A percentile compares a stretch with the other conserved stretches of the same genome.
These are phyloP conservation scores for Phalloptychus januarius DNA, from an alignment of 2,797 vertebrate species.

Conservation along the genomic window DNA sequence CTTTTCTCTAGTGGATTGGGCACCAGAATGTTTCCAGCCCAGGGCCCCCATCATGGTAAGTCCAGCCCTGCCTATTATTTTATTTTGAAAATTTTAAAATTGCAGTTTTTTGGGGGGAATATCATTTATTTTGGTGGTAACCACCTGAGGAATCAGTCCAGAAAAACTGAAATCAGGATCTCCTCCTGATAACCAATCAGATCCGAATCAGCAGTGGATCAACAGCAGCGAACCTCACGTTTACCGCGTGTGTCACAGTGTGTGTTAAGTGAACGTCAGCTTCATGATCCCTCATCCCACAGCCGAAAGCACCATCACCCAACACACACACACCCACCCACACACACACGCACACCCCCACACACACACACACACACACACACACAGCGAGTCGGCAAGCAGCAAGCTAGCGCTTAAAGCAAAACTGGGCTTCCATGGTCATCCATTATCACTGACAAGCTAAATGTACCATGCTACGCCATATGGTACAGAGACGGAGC, in stretches of 20 bases:
- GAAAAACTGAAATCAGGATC: conserved; percentile 5
- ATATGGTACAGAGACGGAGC: conserved; percentile 89
- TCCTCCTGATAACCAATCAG: conserved; percentile 33
- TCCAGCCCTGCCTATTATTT: no score
- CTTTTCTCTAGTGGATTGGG: no score
- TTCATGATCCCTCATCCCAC: conserved; percentile 87
- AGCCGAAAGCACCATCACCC: conserved; percentile 85
- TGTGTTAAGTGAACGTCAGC: conserved; percentile 67
- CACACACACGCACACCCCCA: conserved; percentile 25
- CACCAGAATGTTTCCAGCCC: no score
- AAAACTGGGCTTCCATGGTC: conserved; percentile 96
- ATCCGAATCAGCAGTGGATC: background rate
- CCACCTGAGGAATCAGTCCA: background rate
- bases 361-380: conserved; percentile 31
- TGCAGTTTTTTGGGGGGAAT: no score
- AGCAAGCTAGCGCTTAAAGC: conserved; percentile 91
- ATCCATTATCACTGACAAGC: conserved; percentile 99
- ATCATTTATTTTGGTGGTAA: background rate
- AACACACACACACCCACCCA: conserved; percentile 55
- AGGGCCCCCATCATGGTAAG: no score
- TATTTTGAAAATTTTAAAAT: no score
- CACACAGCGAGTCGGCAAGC: conserved; percentile 48
- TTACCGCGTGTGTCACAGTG: conserved; percentile 2
- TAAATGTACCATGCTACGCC: conserved; percentile 99
- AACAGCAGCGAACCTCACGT: background rate